Percentiles rank a stretch among this genome's conserved stretches.
phyloP scores from a whole-genome alignment of 2,797 vertebrate genomes.

The Propithecus perrieri region DNA sequence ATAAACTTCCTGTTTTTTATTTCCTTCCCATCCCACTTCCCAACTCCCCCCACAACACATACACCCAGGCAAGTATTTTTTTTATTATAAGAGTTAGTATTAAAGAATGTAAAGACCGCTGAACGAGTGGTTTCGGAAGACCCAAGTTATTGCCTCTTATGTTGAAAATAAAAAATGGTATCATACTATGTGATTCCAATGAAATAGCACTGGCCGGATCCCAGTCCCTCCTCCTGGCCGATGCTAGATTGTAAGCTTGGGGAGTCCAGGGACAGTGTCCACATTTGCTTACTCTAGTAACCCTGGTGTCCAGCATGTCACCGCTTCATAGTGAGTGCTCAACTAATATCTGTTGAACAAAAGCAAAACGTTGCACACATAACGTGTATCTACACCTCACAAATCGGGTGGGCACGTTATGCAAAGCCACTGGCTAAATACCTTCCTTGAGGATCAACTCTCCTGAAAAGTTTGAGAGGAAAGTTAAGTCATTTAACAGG shows the following conservation, averaged over 20 bases:
- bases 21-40: background rate
- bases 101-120: background rate
- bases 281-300: background rate
- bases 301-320: background rate
- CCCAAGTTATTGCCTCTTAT: background rate
- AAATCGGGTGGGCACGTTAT: background rate
- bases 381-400: background rate
- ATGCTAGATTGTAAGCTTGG: background rate
- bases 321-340: background rate
- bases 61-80: background rate
- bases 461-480: slow-evolving; percentile 13
- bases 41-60: background rate
- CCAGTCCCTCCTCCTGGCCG: background rate
- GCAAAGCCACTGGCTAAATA: background rate
- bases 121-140: background rate
- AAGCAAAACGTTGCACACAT: background rate
- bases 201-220: background rate
- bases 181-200: background rate
- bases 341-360: background rate
- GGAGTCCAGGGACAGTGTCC: background rate
- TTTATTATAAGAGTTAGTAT: background rate
- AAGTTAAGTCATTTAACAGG: slow-evolving; percentile 12
- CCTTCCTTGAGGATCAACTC: background rate
- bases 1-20: background rate
- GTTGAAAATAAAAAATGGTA: background rate